Evolutionary conservation across 2,113 vertebrate species (phyloP), one percentile per base, ranked within the genome.

Genomic region (Holacanthus passer): DNA sequence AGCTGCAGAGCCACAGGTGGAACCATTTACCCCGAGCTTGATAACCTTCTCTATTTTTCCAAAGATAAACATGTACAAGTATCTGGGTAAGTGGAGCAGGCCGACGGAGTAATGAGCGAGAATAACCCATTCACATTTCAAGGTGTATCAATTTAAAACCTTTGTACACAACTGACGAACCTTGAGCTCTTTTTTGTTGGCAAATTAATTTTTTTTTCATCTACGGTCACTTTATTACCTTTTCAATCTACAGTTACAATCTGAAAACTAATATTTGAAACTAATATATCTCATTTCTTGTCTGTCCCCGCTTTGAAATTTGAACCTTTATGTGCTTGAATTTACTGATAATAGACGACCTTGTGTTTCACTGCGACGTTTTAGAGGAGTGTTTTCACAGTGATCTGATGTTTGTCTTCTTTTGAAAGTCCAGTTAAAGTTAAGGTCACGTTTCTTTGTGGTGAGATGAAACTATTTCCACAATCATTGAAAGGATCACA

Each of bases 51-150:
- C 43, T 59, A 67, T 62, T 72, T 55, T 50, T 47, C n/a, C 22
- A 27, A 58, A 88, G 81, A 88, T 84, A 84, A 90, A 88, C 78
- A 50, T 58, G 81, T 76, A 88, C 78, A 50, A 53, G 81, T 76
- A 59, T 83, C 73, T 70, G 66, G 52, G 71, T 43, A 35, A 80
- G 76, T 13, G 17, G 73, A 79, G 80, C 62, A 27, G 52, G 66
- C 65, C 55, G 60, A 62, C 80, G 27, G 27, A 10, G 37, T 79
- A 81, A 90, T 69, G 77, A 84, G 45, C 14, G 70, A 55, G 63
- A 35, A 53, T 48, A 27, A 79, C 79, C 65, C 80, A 69, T 79
- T 60, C 48, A 59, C 7, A 24, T 72, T 75, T 48, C n/a, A 73
- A 63, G 53, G 77, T n/a, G 20, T 2, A 27, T 74, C 77, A 5